These are phyloP conservation scores for Megathymus violae DNA, from an alignment of 1,140 invertebrate genomes.

Conservation along the genomic window DNA sequence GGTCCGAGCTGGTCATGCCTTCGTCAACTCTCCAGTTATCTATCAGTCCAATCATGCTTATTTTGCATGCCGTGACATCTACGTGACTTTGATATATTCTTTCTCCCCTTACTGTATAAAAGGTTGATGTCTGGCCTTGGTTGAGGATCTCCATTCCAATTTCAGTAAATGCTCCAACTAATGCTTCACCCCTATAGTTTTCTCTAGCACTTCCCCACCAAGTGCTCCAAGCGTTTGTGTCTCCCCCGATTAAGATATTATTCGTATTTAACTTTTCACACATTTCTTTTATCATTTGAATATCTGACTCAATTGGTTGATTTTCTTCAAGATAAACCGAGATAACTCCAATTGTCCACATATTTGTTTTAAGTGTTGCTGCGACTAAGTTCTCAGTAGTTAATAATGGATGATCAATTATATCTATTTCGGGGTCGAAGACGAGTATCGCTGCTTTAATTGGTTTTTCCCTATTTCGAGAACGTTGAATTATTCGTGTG, in stretches of 20 bases:
- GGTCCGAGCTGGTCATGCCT: conserved; percentile 13
- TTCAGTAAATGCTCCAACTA: neutral
- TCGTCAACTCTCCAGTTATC: conserved; percentile 3
- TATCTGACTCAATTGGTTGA: neutral
- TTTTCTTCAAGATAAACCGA: neutral
- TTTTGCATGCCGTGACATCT: conserved; percentile 16
- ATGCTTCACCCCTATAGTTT: neutral
- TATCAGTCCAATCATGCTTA: conserved; percentile 1
- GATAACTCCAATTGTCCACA: neutral
- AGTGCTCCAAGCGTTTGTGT: neutral
- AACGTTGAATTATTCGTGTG: neutral
- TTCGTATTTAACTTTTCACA: neutral
- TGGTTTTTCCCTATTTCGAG: neutral
- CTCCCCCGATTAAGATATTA: neutral
- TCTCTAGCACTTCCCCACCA: neutral
- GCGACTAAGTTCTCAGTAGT: neutral
- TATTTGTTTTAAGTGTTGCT: conserved; percentile 7
- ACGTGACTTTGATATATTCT: neutral
- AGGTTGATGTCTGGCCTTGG: conserved; percentile 3
- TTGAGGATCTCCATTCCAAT: neutral
- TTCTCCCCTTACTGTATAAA: conserved; percentile 7
- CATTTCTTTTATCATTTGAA: neutral
- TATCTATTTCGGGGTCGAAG: conserved; percentile 5
- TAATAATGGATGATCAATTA: neutral
- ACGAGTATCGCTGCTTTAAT: conserved; percentile 4